Evolutionary conservation across 2,113 vertebrate species (phyloP).

Genomic region (Syrmaticus mikado): DNA sequence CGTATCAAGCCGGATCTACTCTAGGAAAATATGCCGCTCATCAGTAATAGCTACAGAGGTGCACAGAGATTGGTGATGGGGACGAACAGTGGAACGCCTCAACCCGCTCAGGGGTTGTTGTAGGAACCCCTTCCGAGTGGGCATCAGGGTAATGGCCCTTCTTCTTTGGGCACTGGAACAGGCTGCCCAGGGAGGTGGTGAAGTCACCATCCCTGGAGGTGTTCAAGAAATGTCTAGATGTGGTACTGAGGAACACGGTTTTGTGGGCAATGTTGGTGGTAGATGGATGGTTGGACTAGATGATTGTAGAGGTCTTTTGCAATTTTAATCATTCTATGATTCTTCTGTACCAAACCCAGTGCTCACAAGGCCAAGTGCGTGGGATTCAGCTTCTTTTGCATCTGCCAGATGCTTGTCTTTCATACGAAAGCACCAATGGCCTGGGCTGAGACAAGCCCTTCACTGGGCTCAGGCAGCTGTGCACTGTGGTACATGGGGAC

Average conservation of each 20-base stretch:
- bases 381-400: not conserved
- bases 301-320: no score
- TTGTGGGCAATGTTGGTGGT: no score
- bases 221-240: no score
- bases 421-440: not conserved
- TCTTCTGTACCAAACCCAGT: not conserved
- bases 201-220: no score
- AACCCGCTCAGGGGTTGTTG: rapidly evolving
- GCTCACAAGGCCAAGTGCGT: not conserved
- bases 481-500: rapidly evolving
- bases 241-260: no score
- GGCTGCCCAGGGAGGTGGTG: no score
- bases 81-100: not conserved
- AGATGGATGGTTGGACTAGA: no score
- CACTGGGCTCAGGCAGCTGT: not conserved
- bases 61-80: not conserved
- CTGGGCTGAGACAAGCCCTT: not conserved
- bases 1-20: not conserved
- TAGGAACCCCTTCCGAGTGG: not conserved
- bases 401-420: not conserved
- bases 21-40: not conserved
- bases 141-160: not conserved
- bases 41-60: not conserved
- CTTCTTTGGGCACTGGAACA: not conserved
- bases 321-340: no score